phyloP scores from a whole-genome alignment of 35 echinoderm and acorn worm species.

The Ophioderma brevispina region DNA sequence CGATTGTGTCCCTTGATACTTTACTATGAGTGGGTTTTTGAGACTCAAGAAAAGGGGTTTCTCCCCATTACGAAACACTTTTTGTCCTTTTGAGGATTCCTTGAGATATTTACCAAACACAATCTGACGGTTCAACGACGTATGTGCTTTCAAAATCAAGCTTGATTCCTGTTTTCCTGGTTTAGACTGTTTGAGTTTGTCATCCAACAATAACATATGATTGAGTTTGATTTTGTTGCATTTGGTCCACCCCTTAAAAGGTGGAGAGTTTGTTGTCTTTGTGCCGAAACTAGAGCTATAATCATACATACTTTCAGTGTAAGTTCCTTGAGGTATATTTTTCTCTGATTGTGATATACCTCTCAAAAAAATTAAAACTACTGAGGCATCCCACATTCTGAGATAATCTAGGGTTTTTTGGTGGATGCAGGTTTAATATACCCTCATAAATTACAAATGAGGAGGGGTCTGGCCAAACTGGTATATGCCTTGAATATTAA shows the following conservation, averaged over 20 bases:
- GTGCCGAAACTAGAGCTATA: constrained; percentile 12
- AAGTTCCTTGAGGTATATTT: constrained; percentile 20
- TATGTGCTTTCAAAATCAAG: constrained; percentile 13
- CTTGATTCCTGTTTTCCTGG: not conserved
- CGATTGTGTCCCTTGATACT: too few relatives aligned
- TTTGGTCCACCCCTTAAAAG: not conserved
- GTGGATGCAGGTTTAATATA: constrained; percentile 30
- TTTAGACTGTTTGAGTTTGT: constrained; percentile 1
- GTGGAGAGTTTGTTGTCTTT: constrained; percentile 52
- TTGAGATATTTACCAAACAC: constrained; percentile 22
- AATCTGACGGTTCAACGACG: constrained; percentile 1
- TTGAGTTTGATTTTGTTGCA: not conserved
- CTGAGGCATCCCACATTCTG: constrained; percentile 25
- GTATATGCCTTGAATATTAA: not conserved
- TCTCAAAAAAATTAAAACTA: constrained; percentile 16
- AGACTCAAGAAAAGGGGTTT: constrained; percentile 21
- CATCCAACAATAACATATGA: not conserved
- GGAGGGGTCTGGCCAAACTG: constrained; percentile 16
- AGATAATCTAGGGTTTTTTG: not conserved
- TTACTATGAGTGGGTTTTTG: not conserved
- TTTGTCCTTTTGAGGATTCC: not conserved
- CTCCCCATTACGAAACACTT: not conserved
- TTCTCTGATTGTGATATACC: not conserved
- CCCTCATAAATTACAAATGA: constrained; percentile 27
- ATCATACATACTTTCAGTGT: constrained; percentile 45